Evolutionary conservation across 2,888 invertebrate genomes (phyloP), one percentile per base, ranked within the genome.

Genomic region (Netelia fuscicornis): DNA sequence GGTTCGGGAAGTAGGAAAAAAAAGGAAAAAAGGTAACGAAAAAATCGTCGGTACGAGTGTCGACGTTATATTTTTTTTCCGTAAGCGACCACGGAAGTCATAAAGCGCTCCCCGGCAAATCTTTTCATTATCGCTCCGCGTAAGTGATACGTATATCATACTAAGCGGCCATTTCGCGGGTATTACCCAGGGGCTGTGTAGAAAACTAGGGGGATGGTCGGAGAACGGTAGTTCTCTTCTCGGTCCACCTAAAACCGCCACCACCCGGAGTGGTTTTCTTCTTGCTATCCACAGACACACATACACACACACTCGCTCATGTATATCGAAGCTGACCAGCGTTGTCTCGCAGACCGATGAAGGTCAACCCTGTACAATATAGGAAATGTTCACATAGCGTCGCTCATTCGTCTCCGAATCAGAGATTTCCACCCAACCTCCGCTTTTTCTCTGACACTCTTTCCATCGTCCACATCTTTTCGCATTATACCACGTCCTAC

Each of bases 111-210:
- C 89, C 88, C 89, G 90, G 92, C 91, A 92, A 93, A 93, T 93
- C 93, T 93, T 93, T 93, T 93, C 93, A 93, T 93, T 93, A 93
- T 92, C 91, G 90, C 90, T 88, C 89, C 88, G 89, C 89, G 89
- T 93, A 93, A 93, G 93, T 93, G 93, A 93, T 93, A 93, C 92
- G 92, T 93, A 93, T 92, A 93, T 93, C 93, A 93, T 92, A 91
- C 91, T 91, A 91, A 92, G 91, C 91, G 91, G 90, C 92, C 90
- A 92, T 93, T 93, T 90, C 92, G 88, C 87, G 89, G 87, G 88
- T 88, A 90, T 91, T 91, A 91, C 88, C 89, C 86, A 56, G 67
- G 64, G 86, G 88, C 86, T 89, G 88, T 87, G 87, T 87, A 64
- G 20, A 52, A 44, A 76, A 60, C 42, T 30, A 70, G 70, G 56